These are phyloP conservation scores for Hemibagrus guttatus DNA, from an alignment of 2,797 vertebrate genomes.

Conservation along the genomic window DNA sequence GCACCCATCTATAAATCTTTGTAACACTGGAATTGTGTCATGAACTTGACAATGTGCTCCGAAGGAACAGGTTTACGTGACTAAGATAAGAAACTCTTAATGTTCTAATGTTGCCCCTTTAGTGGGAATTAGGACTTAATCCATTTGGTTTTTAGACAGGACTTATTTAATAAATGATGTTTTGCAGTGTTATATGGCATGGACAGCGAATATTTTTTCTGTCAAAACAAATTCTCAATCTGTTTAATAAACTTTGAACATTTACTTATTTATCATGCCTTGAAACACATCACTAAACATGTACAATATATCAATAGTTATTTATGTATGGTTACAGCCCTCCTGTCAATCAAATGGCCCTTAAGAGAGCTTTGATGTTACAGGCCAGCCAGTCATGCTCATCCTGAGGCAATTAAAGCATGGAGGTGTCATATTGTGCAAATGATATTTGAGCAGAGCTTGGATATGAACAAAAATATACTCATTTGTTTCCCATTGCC, in stretches of 20 bases:
- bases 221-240: not conserved
- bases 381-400: constrained; percentile 19
- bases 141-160: not conserved
- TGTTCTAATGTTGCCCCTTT: not conserved
- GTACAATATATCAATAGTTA: constrained; percentile 14
- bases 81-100: not conserved
- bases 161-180: not conserved
- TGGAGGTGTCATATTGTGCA: constrained; percentile 34
- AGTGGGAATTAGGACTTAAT: not conserved
- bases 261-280: not conserved
- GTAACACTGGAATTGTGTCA: constrained; percentile 29
- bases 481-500: not conserved
- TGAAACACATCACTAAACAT: constrained; percentile 8
- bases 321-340: not conserved
- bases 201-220: not conserved
- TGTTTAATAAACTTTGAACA: not conserved
- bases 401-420: constrained; percentile 42
- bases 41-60: not conserved
- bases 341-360: constrained; percentile 25
- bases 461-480: constrained; percentile 7
- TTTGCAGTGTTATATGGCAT: not conserved
- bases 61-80: constrained; percentile 24
- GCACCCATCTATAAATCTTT: constrained; percentile 19
- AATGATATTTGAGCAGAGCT: constrained; percentile 30
- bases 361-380: constrained; percentile 12